Conservation (phyloP, 1,140 invertebrate genomes). For the Hyposmocoma kahamanoa region DNA sequence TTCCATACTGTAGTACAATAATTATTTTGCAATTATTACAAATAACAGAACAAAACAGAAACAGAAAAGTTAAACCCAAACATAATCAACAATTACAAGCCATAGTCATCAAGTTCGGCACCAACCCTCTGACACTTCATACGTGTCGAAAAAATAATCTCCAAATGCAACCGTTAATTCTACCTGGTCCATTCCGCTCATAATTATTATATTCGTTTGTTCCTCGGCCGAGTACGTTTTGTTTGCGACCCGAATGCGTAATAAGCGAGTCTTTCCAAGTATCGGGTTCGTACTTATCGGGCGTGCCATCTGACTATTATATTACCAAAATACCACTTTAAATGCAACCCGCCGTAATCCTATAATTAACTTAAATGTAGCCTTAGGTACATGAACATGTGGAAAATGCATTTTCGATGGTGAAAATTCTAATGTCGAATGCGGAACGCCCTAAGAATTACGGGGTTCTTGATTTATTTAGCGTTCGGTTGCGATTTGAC, state of each 20-base stretch:
- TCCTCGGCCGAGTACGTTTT: conserved; percentile 36
- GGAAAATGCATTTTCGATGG: conserved; percentile 62
- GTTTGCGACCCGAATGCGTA: conserved; percentile 60
- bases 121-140: not conserved
- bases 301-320: conserved; percentile 71
- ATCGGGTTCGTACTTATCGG: conserved; percentile 59
- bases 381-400: conserved; percentile 48
- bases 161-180: conserved; percentile 45
- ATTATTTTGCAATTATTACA: no score
- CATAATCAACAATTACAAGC: not conserved
- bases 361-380: conserved; percentile 71
- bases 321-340: conserved; percentile 71
- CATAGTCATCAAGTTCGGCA: not conserved
- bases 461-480: conserved; percentile 48
- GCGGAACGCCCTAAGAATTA: conserved; percentile 48
- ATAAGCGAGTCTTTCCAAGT: conserved; percentile 61
- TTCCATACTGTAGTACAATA: no score
- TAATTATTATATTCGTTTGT: conserved; percentile 71
- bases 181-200: conserved; percentile 48
- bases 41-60: no score
- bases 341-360: conserved; percentile 61
- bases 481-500: conserved; percentile 24
- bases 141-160: conserved; percentile 27
- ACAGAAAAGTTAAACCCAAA: not conserved
- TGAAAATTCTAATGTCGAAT: conserved; percentile 42